A percentile compares a stretch with the other conserved stretches of the same genome.
Conservation (phyloP, 2,113 vertebrate species). For the Pangasianodon gigas region DNA sequence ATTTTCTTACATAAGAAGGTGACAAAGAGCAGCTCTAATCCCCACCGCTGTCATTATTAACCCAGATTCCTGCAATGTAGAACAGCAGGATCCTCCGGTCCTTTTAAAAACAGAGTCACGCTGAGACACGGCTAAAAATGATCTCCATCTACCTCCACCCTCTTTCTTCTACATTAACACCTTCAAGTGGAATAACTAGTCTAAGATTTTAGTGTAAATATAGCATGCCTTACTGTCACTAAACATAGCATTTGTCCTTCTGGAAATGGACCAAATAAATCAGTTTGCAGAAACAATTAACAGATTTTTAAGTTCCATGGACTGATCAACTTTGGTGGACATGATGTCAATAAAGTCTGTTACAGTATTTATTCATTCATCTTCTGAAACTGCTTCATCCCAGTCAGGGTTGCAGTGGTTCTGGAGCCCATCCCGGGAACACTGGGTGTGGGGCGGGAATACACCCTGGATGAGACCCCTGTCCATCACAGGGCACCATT, state of each 20-base stretch:
- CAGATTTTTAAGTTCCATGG: background rate
- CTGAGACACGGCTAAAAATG: background rate
- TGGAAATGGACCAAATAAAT: background rate
- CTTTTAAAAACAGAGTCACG: background rate
- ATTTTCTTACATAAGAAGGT: background rate
- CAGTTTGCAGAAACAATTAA: too few species aligned
- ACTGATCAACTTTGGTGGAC: too few species aligned
- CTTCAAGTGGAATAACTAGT: background rate
- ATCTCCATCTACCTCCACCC: background rate
- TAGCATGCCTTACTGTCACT: background rate
- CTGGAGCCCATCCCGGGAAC: background rate
- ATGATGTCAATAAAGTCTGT: too few species aligned
- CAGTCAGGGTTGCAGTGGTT: background rate
- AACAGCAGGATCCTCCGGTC: background rate
- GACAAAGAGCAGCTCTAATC: background rate
- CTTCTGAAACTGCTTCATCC: background rate
- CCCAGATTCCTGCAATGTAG: conserved; percentile 11
- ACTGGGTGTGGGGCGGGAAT: background rate
- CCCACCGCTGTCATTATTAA: conserved; percentile 19
- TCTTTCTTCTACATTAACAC: background rate
- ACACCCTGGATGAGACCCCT: background rate
- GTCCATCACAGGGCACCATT: background rate
- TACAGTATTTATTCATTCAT: background rate
- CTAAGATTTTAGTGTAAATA: background rate
- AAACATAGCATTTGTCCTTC: background rate